These are phyloP conservation scores for Papilio helenus DNA, from an alignment of 1,140 invertebrate genomes.

Conservation along the genomic window DNA sequence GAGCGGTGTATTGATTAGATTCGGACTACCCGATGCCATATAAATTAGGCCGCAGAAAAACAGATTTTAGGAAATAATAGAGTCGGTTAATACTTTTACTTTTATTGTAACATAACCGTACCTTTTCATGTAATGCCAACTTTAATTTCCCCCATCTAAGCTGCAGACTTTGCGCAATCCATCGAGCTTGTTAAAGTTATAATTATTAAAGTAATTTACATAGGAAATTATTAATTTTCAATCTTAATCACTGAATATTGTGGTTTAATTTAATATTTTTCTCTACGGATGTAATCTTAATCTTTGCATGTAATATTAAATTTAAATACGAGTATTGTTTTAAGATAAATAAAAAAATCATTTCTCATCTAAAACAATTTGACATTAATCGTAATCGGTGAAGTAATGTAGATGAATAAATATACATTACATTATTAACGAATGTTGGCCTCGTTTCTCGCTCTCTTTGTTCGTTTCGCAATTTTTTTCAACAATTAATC, in stretches of 20 bases:
- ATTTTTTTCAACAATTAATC: constrained; percentile 66
- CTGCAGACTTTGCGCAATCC: not conserved
- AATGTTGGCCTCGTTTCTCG: constrained; percentile 81
- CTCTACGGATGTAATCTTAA: not conserved
- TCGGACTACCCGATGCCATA: constrained; percentile 82
- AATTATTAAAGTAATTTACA: not conserved
- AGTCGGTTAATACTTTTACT: constrained; percentile 23
- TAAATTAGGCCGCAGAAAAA: constrained; percentile 82
- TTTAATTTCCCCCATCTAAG: not conserved
- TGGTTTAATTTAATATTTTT: not conserved
- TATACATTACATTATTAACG: constrained; percentile 83
- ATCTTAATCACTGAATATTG: not conserved
- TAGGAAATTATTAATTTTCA: not conserved
- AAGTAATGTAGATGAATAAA: constrained; percentile 82
- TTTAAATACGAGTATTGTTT: constrained; percentile 46
- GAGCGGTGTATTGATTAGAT: constrained; percentile 83
- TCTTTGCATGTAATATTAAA: not conserved
- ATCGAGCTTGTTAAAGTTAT: not conserved
- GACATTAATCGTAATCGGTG: constrained; percentile 61
- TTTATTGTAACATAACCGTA: not conserved
- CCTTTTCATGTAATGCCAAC: not conserved
- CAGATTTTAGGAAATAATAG: constrained; percentile 61
- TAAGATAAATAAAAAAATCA: constrained; percentile 55
- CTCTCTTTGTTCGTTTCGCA: constrained; percentile 81
- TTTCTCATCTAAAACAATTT: constrained; percentile 68